A percentile compares a stretch with the other conserved stretches of the same genome.
Evolutionary conservation across 2,113 vertebrate species (phyloP).

Genomic region (Nycticryphes semicollaris): DNA sequence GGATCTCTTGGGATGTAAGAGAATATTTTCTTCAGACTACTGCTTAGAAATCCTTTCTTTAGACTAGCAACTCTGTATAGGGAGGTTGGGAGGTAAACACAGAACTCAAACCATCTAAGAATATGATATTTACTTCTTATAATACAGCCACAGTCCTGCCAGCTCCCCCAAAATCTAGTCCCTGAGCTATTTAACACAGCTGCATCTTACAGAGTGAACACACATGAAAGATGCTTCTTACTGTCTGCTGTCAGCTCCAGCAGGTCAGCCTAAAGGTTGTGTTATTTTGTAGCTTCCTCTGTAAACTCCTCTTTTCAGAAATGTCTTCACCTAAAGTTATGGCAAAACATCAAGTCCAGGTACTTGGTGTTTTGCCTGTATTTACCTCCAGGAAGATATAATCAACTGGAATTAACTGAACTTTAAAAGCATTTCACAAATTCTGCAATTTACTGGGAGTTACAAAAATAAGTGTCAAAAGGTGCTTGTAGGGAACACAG

Average conservation of each 20-base stretch:
- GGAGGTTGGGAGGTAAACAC: neutral
- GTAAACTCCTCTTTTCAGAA: neutral
- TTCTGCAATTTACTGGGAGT: neutral
- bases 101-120: neutral
- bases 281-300: neutral
- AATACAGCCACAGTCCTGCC: neutral
- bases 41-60: neutral
- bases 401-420: neutral
- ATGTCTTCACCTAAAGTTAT: neutral
- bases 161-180: neutral
- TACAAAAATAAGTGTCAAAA: neutral
- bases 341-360: neutral
- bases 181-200: neutral
- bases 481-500: neutral
- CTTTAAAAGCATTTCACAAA: neutral
- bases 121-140: neutral
- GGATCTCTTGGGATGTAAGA: neutral
- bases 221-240: neutral
- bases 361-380: neutral
- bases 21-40: neutral
- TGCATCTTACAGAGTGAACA: neutral
- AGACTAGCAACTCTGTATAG: neutral
- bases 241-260: neutral
- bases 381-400: neutral
- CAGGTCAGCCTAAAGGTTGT: neutral